Evolutionary conservation across 2,888 invertebrate species (phyloP).

Genomic region (Aphodius sticticus): DNA sequence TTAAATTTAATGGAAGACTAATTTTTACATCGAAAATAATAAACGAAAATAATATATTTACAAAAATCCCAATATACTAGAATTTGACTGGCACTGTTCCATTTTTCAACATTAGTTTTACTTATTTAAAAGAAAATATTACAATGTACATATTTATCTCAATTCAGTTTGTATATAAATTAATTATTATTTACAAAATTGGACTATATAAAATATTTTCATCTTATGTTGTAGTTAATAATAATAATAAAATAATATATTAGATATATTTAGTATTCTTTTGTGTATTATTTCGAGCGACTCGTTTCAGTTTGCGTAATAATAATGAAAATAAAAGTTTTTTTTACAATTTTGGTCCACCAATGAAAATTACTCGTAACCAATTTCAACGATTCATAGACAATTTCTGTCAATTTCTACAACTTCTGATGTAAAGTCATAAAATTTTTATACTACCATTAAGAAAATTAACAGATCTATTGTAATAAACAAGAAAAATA

Average conservation of each 20-base stretch:
- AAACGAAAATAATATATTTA: background rate
- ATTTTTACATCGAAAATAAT: conserved; percentile 5
- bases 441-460: too few relatives aligned
- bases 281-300: background rate
- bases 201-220: background rate
- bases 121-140: too few relatives aligned
- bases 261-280: conserved; percentile 4
- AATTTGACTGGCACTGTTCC: conserved; percentile 10
- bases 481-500: too few relatives aligned
- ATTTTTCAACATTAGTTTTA: background rate
- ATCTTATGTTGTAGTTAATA: background rate
- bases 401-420: too few relatives aligned
- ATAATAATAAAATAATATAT: background rate
- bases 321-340: background rate
- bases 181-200: background rate
- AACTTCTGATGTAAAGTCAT: too few relatives aligned
- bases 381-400: too few relatives aligned
- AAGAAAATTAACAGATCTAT: too few relatives aligned
- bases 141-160: too few relatives aligned
- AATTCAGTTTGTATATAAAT: background rate
- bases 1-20: conserved; percentile 10
- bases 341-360: conserved; percentile 10
- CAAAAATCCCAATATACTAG: background rate
- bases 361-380: too few relatives aligned
- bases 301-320: background rate